Evolutionary conservation across 2,888 invertebrate species (phyloP).

Genomic region (Plebejus anna): DNA sequence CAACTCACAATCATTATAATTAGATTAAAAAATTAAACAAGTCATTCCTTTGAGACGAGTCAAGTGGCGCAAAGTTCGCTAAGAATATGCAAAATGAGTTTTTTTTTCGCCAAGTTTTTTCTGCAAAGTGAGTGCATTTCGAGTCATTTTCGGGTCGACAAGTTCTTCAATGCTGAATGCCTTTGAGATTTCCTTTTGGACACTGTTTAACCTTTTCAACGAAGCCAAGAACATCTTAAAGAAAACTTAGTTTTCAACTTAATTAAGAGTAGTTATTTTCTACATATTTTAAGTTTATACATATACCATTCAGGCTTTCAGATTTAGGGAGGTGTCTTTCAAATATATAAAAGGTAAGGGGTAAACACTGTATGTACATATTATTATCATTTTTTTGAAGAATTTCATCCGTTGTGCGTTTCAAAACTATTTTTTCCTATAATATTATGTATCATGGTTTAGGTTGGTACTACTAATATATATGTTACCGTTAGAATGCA

Average conservation of each 20-base stretch:
- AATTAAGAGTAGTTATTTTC: slow-evolving; percentile 14
- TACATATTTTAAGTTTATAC: slow-evolving; percentile 17
- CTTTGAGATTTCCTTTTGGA: slow-evolving; percentile 24
- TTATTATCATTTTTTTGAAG: too few species aligned
- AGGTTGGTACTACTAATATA: too few species aligned
- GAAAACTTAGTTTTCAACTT: slow-evolving; percentile 16
- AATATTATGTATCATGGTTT: too few species aligned
- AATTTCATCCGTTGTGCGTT: too few species aligned
- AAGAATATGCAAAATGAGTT: slow-evolving; percentile 21
- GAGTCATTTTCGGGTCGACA: slow-evolving; percentile 27
- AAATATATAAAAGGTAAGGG: too few species aligned
- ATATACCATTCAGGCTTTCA: not conserved
- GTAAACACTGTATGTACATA: too few species aligned
- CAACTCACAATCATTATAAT: slow-evolving; percentile 26
- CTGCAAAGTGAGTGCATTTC: slow-evolving; percentile 23
- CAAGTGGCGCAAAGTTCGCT: slow-evolving; percentile 25
- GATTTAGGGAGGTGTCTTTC: too few species aligned
- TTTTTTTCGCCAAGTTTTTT: not conserved
- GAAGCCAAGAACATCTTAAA: not conserved
- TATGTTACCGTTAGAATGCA: too few species aligned
- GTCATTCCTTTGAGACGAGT: slow-evolving; percentile 26
- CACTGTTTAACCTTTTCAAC: slow-evolving; percentile 16
- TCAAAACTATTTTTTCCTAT: too few species aligned
- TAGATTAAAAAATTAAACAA: slow-evolving; percentile 28
- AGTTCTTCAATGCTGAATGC: slow-evolving; percentile 20